Evolutionary conservation across 2,113 vertebrate genomes (phyloP).

Genomic region (Chlorodrepanis virens): DNA sequence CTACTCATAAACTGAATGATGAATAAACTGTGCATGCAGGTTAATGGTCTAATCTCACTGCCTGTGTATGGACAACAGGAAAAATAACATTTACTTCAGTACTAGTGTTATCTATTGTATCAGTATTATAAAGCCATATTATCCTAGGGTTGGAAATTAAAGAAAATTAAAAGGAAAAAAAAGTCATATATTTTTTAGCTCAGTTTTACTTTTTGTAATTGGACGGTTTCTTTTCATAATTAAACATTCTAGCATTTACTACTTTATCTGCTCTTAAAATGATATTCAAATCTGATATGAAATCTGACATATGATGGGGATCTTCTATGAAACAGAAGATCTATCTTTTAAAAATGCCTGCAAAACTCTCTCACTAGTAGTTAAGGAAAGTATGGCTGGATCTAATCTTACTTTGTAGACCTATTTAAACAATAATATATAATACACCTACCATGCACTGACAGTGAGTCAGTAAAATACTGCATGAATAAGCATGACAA

Average conservation of each 20-base stretch:
- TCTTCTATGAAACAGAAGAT: slow-evolving; percentile 55
- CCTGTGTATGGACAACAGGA: slow-evolving; percentile 79
- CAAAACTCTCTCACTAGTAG: slow-evolving; percentile 22
- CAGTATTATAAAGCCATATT: slow-evolving; percentile 63
- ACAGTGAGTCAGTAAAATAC: slow-evolving; percentile 78
- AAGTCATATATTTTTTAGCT: background rate
- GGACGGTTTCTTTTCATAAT: slow-evolving; percentile 11
- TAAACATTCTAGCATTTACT: slow-evolving; percentile 31
- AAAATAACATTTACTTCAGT: slow-evolving; percentile 73
- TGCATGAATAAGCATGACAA: slow-evolving; percentile 74
- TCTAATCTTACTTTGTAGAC: slow-evolving; percentile 59
- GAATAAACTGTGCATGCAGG: slow-evolving; percentile 67
- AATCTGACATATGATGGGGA: background rate
- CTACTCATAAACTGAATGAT: slow-evolving; percentile 24
- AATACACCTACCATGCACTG: slow-evolving; percentile 77
- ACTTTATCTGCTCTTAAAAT: slow-evolving; percentile 47
- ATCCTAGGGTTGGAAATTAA: slow-evolving; percentile 52
- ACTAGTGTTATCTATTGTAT: slow-evolving; percentile 49
- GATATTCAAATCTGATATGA: background rate
- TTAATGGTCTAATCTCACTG: slow-evolving; percentile 82
- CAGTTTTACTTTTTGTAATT: slow-evolving; percentile 31
- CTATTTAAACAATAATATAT: slow-evolving; percentile 55
- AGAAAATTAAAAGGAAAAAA: slow-evolving; percentile 32
- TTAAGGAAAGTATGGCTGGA: slow-evolving; percentile 64
- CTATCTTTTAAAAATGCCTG: slow-evolving; percentile 38